These are phyloP conservation scores for Macrocentrus cingulum DNA, from an alignment of 1,140 invertebrate species.

Conservation along the genomic window DNA sequence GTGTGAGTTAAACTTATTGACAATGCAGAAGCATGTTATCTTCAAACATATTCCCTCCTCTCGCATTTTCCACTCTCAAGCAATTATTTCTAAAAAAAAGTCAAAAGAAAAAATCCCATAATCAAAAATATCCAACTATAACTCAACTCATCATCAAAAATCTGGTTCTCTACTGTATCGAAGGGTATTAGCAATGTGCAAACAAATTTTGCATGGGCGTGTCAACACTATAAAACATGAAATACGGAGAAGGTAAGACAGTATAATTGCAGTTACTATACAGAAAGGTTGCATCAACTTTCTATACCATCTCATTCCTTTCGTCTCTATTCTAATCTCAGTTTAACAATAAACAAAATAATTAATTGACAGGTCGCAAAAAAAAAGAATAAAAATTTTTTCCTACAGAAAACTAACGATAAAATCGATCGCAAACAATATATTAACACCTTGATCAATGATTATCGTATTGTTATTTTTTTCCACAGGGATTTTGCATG, in stretches of 20 bases:
- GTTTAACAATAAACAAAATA: too few relatives aligned
- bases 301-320: constrained; percentile 6
- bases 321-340: constrained; percentile 6
- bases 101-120: too few relatives aligned
- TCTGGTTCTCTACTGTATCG: too few relatives aligned
- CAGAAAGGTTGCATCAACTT: constrained; percentile 29
- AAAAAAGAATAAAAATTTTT: too few relatives aligned
- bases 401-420: too few relatives aligned
- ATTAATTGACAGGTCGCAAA: not conserved
- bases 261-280: constrained; percentile 30
- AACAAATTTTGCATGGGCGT: constrained; percentile 34
- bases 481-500: too few relatives aligned
- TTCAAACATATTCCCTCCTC: not conserved
- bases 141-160: too few relatives aligned
- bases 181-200: constrained; percentile 7
- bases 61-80: not conserved
- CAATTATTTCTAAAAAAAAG: too few relatives aligned
- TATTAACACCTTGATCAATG: too few relatives aligned
- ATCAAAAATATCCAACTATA: too few relatives aligned
- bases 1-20: constrained; percentile 5
- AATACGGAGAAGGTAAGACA: constrained; percentile 33
- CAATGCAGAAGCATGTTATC: constrained; percentile 2
- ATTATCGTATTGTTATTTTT: too few relatives aligned
- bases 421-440: too few relatives aligned
- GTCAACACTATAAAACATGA: constrained; percentile 32